Conservation (phyloP, 2,888 invertebrate species). For the Campaea margaritaria region DNA sequence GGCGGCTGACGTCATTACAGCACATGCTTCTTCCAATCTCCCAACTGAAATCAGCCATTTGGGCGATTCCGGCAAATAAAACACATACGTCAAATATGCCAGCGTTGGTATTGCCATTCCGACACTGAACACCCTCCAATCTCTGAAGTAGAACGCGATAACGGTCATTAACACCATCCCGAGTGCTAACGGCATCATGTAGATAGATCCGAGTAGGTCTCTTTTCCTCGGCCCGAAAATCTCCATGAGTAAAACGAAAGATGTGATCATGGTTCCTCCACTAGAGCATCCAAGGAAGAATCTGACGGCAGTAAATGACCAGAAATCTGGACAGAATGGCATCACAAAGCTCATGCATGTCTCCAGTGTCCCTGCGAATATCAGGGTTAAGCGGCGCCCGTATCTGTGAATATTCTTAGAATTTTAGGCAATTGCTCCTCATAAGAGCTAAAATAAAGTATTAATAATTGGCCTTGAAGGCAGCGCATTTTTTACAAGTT, state of each 20-base stretch:
- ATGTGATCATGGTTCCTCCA: conserved; percentile 90
- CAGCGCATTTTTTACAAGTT: too few species aligned
- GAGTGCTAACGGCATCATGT: conserved; percentile 86
- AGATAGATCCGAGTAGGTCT: conserved; percentile 75
- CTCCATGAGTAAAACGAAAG: conserved; percentile 87
- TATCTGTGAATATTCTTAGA: conserved; percentile 76
- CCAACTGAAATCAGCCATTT: conserved; percentile 90
- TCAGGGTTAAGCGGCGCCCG: conserved; percentile 88
- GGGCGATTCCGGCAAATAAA: conserved; percentile 90
- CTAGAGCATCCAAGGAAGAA: conserved; percentile 88
- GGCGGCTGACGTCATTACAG: conserved; percentile 86
- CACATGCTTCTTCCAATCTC: conserved; percentile 84
- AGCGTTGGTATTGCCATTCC: conserved; percentile 84
- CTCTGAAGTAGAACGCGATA: conserved; percentile 85
- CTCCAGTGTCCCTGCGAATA: conserved; percentile 85
- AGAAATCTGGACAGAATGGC: conserved; percentile 85
- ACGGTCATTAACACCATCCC: conserved; percentile 85
- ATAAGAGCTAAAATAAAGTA: too few species aligned
- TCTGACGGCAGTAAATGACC: conserved; percentile 84
- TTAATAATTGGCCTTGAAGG: too few species aligned
- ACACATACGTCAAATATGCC: conserved; percentile 85
- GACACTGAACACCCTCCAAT: conserved; percentile 86
- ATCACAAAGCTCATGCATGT: conserved; percentile 87
- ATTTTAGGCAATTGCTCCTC: too few species aligned
- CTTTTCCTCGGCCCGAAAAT: conserved; percentile 78